Conservation (phyloP, 2,888 invertebrate species). For the Pollenia griseotomentosa region DNA sequence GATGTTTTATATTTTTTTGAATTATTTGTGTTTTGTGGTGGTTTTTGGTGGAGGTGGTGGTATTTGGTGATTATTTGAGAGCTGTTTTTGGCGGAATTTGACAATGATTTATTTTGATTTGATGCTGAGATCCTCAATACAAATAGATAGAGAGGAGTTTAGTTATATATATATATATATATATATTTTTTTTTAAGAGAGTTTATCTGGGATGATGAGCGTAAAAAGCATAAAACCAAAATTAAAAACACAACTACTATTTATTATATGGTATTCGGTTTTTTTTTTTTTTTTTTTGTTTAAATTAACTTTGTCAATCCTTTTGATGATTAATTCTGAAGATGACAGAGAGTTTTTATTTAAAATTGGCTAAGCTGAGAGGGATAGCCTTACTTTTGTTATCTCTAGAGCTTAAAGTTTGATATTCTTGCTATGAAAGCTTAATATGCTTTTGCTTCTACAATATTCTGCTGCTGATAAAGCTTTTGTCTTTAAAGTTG, state of each 20-base stretch:
- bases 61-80: conserved; percentile 70
- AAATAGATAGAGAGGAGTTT: conserved; percentile 64
- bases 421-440: conserved; percentile 21
- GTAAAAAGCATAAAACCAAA: conserved; percentile 72
- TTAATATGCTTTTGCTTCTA: conserved; percentile 15
- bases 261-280: conserved; percentile 30
- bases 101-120: conserved; percentile 64
- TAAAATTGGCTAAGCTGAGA: conserved; percentile 20
- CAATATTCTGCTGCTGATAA: background rate
- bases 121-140: conserved; percentile 69
- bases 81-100: conserved; percentile 65
- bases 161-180: conserved; percentile 48
- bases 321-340: conserved; percentile 36
- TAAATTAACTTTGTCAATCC: background rate
- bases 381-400: conserved; percentile 46
- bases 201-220: conserved; percentile 71
- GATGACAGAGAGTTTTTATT: conserved; percentile 41
- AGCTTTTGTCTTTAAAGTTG: conserved; percentile 8
- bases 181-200: conserved; percentile 32
- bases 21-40: conserved; percentile 60
- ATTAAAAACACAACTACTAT: conserved; percentile 68
- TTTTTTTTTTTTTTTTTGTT: background rate
- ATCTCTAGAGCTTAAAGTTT: background rate
- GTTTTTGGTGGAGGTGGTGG: conserved; percentile 69
- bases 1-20: conserved; percentile 11